Evolutionary conservation across 2,113 vertebrate genomes (phyloP), one percentile per base, ranked within the genome.

Genomic region (Falco punctatus): DNA sequence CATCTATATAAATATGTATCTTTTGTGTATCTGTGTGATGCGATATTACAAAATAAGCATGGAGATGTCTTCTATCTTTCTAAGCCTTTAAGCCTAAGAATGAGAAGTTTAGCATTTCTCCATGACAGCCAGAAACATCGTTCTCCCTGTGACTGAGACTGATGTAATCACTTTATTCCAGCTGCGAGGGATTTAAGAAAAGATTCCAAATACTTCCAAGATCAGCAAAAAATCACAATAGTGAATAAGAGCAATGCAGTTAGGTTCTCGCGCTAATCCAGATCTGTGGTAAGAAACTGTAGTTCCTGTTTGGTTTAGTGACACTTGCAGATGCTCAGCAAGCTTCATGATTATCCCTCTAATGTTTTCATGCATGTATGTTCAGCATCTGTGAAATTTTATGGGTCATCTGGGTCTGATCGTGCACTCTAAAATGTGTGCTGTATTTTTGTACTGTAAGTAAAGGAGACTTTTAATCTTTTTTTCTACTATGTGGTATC

Each of bases 151-250:
- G 86, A 81, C 55, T 90, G 77, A 62, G 73, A 52, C 78, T 84
- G 82, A 91, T 96, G 77, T 82, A 94, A 95, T 87, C 62, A 38
- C 66, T 94, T 96, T 94, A 89, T 91, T 92, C 77, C 88, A 93
- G 59, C 91, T 95, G 79, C 1, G 4, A 88, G 48, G 72, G 85
- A 90, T 92, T 94, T 95, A 81, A 89, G 67, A 91, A 90, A 87
- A 90, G 35, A 69, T 55, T 91, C 57, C 52, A 85, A 87, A 84
- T 91, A 59, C 58, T 80, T 80, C 65, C n/a, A 59, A 79, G 77
- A 92, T 90, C 86, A 94, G 90, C 82, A 92, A 91, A 91, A 96
- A 86, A 14, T 48, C 74, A 51, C 44, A 75, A 4, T 49, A 81
- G 59, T 61, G 71, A 94, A 5, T 78, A 74, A 87, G 27, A 69